Evolutionary conservation across 2,888 invertebrate genomes (phyloP).

Genomic region (Conomelus anceps): DNA sequence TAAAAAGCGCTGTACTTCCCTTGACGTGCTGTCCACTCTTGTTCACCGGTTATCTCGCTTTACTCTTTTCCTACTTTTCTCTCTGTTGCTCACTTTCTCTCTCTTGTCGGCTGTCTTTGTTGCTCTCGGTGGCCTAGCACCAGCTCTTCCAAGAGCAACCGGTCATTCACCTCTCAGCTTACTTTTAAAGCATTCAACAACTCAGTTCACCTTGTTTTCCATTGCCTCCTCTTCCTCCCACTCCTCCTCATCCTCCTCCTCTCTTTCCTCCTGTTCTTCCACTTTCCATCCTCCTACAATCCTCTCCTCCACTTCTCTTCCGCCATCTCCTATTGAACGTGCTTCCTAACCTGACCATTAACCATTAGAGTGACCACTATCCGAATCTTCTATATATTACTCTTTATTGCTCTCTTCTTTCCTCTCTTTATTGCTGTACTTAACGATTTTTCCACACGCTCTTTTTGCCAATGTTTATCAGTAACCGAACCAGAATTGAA

Average conservation of each 20-base stretch:
- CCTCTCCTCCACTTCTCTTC: not conserved
- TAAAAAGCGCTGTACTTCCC: not conserved
- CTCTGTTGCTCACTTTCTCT: not conserved
- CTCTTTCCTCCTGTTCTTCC: not conserved
- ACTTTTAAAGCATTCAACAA: not conserved
- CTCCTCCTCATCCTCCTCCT: not conserved
- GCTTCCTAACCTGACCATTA: not conserved
- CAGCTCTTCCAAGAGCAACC: not conserved
- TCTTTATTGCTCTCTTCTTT: not conserved
- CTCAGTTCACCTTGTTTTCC: not conserved
- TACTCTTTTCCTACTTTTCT: not conserved
- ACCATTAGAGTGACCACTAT: not conserved
- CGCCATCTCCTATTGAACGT: not conserved
- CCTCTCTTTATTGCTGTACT: too few species aligned
- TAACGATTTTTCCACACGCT: not conserved
- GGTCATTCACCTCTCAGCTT: not conserved
- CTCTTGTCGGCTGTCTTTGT: not conserved
- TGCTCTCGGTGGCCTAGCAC: not conserved
- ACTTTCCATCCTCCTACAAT: too few species aligned
- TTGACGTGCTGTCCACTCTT: not conserved
- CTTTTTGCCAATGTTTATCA: not conserved
- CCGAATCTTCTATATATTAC: not conserved
- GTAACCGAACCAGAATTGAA: not conserved
- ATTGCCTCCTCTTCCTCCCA: not conserved
- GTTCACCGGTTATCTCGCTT: not conserved